Evolutionary conservation across 2,888 invertebrate species (phyloP).

Genomic region (Chrysolina americana): DNA sequence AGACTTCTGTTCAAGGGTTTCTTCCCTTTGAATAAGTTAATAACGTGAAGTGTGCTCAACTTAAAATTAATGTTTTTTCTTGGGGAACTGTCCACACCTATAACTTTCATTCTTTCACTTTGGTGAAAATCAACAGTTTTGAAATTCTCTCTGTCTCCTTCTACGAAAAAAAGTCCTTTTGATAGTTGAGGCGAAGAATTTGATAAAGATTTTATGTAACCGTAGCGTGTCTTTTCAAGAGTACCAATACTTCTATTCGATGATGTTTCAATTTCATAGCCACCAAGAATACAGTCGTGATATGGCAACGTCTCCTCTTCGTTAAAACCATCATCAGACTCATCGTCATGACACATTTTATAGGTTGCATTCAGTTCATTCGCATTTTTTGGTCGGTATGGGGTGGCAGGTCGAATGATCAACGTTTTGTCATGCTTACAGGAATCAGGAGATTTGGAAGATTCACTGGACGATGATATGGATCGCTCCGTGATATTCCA

Average conservation of each 20-base stretch:
- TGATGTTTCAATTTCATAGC: slow-evolving; percentile 44
- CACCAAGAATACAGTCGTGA: slow-evolving; percentile 46
- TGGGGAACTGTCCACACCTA: slow-evolving; percentile 30
- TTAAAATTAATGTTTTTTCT: slow-evolving; percentile 29
- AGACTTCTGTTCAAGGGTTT: slow-evolving; percentile 55
- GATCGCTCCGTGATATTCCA: slow-evolving; percentile 73
- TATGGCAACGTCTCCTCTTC: slow-evolving; percentile 59
- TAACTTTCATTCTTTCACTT: slow-evolving; percentile 36
- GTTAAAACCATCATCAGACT: slow-evolving; percentile 62
- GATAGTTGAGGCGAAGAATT: slow-evolving; percentile 65
- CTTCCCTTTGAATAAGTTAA: slow-evolving; percentile 50
- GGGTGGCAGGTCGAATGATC: slow-evolving; percentile 56
- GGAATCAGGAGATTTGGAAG: slow-evolving; percentile 49
- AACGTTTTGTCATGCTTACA: slow-evolving; percentile 48
- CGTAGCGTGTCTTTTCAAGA: slow-evolving; percentile 1
- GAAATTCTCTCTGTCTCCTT: slow-evolving; percentile 53
- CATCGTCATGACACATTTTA: slow-evolving; percentile 35
- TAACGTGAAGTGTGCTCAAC: slow-evolving; percentile 53
- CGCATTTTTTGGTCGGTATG: slow-evolving; percentile 48
- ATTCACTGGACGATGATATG: slow-evolving; percentile 59
- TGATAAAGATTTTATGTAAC: slow-evolving; percentile 47
- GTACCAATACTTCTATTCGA: slow-evolving; percentile 29
- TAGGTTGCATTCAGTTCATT: slow-evolving; percentile 52
- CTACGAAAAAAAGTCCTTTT: slow-evolving; percentile 60
- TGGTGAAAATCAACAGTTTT: slow-evolving; percentile 43